Conservation (phyloP, 2,113 vertebrate genomes). For the Tretioscincus oriximinensis region DNA sequence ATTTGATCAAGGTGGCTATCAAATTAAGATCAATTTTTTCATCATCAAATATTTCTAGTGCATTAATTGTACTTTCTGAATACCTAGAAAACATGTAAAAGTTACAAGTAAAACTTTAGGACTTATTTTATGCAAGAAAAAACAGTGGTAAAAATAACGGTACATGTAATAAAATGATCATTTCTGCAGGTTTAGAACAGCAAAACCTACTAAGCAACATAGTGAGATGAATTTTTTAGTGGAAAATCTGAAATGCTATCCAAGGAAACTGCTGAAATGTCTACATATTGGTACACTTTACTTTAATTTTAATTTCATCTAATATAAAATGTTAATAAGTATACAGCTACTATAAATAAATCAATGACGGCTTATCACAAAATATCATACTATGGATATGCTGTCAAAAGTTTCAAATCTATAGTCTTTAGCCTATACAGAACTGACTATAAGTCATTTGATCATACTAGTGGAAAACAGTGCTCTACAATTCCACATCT, state of each 20-base stretch:
- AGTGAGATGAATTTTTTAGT: no score
- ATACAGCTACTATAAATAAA: background rate
- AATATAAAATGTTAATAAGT: no score
- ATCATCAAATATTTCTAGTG: conserved; percentile 87
- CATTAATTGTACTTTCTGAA: conserved; percentile 82
- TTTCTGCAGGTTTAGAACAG: background rate
- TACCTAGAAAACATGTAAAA: conserved; percentile 73
- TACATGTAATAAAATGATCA: background rate
- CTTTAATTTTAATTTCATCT: no score
- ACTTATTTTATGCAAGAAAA: background rate
- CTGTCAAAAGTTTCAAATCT: background rate
- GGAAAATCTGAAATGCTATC: no score
- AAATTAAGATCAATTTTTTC: conserved; percentile 94
- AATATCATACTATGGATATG: background rate
- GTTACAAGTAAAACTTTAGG: background rate
- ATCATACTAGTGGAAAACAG: no score
- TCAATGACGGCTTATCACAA: no score
- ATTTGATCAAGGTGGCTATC: conserved; percentile 85
- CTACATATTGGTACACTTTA: no score
- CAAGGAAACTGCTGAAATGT: no score
- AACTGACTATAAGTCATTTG: no score
- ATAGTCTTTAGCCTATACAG: no score
- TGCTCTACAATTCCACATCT: no score
- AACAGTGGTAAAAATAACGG: background rate
- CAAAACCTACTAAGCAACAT: background rate